A percentile compares a stretch with the other conserved stretches of the same genome.
Conservation (phyloP, 2,113 vertebrate species). For the Vidua macroura region DNA sequence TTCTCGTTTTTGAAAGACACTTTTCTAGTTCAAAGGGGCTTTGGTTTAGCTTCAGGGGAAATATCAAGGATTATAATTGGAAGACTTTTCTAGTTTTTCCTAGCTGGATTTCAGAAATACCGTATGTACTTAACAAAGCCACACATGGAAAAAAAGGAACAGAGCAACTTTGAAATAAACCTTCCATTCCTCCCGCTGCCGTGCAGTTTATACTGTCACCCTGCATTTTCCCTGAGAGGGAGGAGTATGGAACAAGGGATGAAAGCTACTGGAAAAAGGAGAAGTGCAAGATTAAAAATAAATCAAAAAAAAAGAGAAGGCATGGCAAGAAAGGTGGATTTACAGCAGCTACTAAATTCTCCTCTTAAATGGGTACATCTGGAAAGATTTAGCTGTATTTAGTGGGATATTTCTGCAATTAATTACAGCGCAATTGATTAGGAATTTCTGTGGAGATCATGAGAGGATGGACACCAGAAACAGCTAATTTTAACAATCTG, state of each 20-base stretch:
- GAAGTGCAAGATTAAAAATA: conserved; percentile 44
- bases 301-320: not conserved
- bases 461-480: not conserved
- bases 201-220: not conserved
- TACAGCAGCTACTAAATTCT: not conserved
- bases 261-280: not conserved
- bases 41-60: conserved; percentile 68
- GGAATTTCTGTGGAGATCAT: not conserved
- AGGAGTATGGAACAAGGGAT: not conserved
- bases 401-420: not conserved
- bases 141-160: conserved; percentile 31
- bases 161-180: conserved; percentile 56
- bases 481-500: not conserved
- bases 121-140: conserved; percentile 52
- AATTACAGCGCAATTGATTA: not conserved
- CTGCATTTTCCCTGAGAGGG: not conserved
- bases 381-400: not conserved
- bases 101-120: conserved; percentile 59
- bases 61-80: conserved; percentile 71
- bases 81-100: conserved; percentile 66
- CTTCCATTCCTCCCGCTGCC: conserved; percentile 33
- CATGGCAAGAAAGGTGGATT: not conserved
- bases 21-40: conserved; percentile 70
- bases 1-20: conserved; percentile 60
- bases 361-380: not conserved